These are phyloP conservation scores for Muntiacus reevesi DNA, from an alignment of 2,113 vertebrate species.

Conservation along the genomic window DNA sequence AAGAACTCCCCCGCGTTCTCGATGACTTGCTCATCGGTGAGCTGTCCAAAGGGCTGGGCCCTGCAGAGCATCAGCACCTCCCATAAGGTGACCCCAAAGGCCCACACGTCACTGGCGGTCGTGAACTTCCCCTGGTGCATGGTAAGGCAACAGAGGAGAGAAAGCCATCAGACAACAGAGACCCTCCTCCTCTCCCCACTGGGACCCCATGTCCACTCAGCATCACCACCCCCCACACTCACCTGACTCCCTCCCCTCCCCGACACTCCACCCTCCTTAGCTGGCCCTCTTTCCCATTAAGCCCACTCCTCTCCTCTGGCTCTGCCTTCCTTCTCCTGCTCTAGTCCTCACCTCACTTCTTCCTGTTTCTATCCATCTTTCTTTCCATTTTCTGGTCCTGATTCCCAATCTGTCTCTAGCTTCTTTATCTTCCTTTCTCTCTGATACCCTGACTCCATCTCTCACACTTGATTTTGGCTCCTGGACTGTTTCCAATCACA, in stretches of 20 bases:
- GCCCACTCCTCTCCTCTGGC: not conserved
- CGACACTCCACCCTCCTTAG: not conserved
- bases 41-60: conserved; percentile 92
- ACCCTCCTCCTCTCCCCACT: not conserved
- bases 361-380: not conserved
- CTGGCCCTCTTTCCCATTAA: not conserved
- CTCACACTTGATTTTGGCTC: not conserved
- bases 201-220: not conserved
- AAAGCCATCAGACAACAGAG: not conserved
- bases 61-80: conserved; percentile 94
- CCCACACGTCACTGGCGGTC: conserved; percentile 93
- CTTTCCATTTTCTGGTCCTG: not conserved
- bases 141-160: not conserved
- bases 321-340: not conserved
- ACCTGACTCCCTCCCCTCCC: not conserved
- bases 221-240: too few species aligned
- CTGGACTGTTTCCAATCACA: not conserved
- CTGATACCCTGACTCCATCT: not conserved
- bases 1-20: conserved; percentile 95
- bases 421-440: not conserved
- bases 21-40: conserved; percentile 94
- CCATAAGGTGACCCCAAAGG: conserved; percentile 95
- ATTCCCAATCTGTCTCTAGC: not conserved
- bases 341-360: not conserved
- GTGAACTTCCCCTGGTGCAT: conserved; percentile 91